Evolutionary conservation across 1,140 invertebrate genomes (phyloP), one percentile per base, ranked within the genome.

Genomic region (Megalonaias nervosa): DNA sequence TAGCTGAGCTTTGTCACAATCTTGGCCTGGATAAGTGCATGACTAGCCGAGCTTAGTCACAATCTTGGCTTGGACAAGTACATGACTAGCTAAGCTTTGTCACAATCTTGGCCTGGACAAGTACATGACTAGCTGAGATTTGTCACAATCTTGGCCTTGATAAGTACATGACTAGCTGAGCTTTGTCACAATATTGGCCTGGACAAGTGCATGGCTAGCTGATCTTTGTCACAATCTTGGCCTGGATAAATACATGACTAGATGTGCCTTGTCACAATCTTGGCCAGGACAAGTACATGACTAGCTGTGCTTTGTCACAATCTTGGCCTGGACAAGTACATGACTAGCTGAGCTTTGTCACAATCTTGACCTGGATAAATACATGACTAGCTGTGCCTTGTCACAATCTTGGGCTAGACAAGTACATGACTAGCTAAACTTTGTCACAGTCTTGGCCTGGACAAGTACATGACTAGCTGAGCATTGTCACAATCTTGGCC

Each of bases 261-360:
- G 1, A 2, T 2, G 4, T 71, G 62, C 48, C 67, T 67, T 17
- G 69, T 70, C 14, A 71, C 55, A 19, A 77, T 21, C 57, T 77
- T 77, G 13, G 56, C 64, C 75, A 71, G 75, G 19, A 77, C 65
- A 73, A 26, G 0, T 11, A 57, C 11, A 66, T 58, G 26, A 31
- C 2, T 31, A 31, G 1, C 26, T 2, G 4, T 71, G 62, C 48
- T 71, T 67, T 17, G 69, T 70, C 14, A 71, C 55, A 19, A 77
- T 21, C 57, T 77, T 77, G 13, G 56, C 64, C 75, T 77, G 75
- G 26, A 77, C 65, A 73, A 26, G 0, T 11, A 65, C 11, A 66
- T 58, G 26, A 31, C 26, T 31, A 31, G 26, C 26, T 3, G 4
- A 31, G 26, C 26, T 26, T 72, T 17, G 26, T 26, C 26, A 26